Evolutionary conservation across 2,797 vertebrate genomes (phyloP).

Genomic region (Catamblyrhynchus diadema): DNA sequence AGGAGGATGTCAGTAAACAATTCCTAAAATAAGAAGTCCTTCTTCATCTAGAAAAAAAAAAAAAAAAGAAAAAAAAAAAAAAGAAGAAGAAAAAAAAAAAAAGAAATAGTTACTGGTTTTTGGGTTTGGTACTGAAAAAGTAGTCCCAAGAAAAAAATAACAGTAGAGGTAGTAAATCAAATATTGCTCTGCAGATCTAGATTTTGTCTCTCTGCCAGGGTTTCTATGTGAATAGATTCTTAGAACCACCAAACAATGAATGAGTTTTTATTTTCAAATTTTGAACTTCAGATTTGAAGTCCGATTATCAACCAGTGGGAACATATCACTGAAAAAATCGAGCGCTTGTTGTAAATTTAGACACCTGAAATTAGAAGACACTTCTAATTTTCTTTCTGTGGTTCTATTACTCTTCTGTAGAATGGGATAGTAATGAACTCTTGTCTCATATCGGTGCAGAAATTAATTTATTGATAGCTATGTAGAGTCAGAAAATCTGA

Average conservation of each 20-base stretch:
- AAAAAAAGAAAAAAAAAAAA: not conserved
- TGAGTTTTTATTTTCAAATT: not conserved
- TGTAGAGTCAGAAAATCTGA: not conserved
- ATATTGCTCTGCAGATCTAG: not conserved
- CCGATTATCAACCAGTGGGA: not conserved
- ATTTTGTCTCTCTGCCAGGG: not conserved
- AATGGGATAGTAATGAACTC: not conserved
- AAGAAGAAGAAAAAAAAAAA: rapidly evolving
- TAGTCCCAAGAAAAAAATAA: not conserved
- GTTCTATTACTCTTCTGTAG: not conserved
- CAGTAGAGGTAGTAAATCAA: not conserved
- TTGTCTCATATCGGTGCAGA: not conserved
- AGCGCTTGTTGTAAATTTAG: not conserved
- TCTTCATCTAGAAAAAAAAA: not conserved
- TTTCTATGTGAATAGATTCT: not conserved
- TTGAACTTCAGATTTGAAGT: not conserved
- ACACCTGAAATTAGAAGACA: not conserved
- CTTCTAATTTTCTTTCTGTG: not conserved
- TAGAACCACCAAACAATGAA: not conserved
- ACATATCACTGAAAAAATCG: not conserved
- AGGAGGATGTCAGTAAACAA: not conserved
- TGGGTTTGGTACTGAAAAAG: not conserved
- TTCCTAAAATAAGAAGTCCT: not conserved
- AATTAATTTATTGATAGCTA: not conserved
- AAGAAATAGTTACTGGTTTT: not conserved